These are phyloP conservation scores for Malurus alboscapulatus DNA, from an alignment of 2,113 vertebrate species.

Conservation along the genomic window DNA sequence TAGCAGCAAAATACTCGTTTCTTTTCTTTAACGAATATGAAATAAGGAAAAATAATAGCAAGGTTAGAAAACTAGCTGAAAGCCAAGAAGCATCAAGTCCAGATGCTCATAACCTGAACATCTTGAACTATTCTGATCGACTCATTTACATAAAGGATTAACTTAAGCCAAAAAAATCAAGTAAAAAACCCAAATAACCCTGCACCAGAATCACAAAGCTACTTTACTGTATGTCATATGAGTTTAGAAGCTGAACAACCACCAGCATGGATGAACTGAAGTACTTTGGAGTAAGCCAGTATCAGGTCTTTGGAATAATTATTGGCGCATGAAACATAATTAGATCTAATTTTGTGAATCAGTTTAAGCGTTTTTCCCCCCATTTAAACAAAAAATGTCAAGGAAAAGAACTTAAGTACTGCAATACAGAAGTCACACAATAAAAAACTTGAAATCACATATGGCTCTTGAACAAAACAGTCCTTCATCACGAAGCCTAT, in stretches of 20 bases:
- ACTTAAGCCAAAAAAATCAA: background rate
- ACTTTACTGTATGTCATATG: background rate
- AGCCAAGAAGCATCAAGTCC: background rate
- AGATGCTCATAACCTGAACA: background rate
- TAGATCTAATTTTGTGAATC: background rate
- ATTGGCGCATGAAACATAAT: background rate
- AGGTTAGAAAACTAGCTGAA: background rate
- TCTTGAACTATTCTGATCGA: background rate
- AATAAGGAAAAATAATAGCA: background rate
- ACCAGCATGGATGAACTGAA: background rate
- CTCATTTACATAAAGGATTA: background rate
- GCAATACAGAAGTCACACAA: background rate
- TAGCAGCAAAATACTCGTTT: background rate
- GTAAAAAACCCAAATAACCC: background rate
- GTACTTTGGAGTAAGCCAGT: background rate
- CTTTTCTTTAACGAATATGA: background rate
- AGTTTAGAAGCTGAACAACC: background rate
- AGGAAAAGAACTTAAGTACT: background rate
- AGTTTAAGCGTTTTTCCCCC: background rate
- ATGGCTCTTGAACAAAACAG: background rate
- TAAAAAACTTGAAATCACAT: background rate
- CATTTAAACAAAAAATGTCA: background rate
- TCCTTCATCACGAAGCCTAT: background rate
- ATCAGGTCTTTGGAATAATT: background rate
- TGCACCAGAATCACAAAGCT: background rate